Percentiles rank a stretch among this genome's conserved stretches.
These are phyloP conservation scores for Baronia brevicornis DNA, from an alignment of 2,888 invertebrate genomes.

Conservation along the genomic window DNA sequence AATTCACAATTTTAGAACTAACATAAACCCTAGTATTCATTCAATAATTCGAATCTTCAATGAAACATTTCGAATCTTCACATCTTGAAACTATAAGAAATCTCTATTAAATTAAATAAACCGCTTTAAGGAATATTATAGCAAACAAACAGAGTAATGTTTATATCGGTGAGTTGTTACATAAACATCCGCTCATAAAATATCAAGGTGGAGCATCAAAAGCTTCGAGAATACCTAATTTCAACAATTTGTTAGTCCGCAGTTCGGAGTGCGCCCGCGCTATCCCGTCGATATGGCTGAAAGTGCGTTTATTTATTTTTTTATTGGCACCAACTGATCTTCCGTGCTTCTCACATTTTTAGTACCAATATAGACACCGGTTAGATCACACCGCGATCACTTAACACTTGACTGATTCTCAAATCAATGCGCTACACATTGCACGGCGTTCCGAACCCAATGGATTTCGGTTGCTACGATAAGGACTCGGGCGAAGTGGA, in stretches of 20 bases:
- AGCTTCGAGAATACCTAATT: constrained; percentile 43
- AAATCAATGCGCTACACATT: constrained; percentile 42
- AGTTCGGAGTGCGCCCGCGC: constrained; percentile 51
- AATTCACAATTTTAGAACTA: background rate
- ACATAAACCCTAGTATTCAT: background rate
- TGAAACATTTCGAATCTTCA: no score
- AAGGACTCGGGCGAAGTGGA: constrained; percentile 81
- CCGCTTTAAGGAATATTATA: no score
- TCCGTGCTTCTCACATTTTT: constrained; percentile 52
- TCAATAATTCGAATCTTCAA: background rate
- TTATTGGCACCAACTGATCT: constrained; percentile 54
- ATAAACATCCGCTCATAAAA: constrained; percentile 59
- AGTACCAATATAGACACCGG: constrained; percentile 61
- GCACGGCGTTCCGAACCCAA: constrained; percentile 44
- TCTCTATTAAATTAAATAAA: no score
- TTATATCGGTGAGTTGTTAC: constrained; percentile 37
- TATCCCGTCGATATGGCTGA: constrained; percentile 52
- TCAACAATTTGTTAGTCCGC: constrained; percentile 57
- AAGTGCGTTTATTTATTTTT: constrained; percentile 69
- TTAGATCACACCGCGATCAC: constrained; percentile 52
- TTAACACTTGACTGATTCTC: constrained; percentile 36
- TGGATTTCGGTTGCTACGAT: constrained; percentile 79
- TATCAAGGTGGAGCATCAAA: constrained; percentile 35
- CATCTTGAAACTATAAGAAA: no score
- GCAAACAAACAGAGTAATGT: constrained; percentile 40